These are phyloP conservation scores for Chiloscyllium punctatum DNA, from an alignment of 2,797 vertebrate species.

Conservation along the genomic window DNA sequence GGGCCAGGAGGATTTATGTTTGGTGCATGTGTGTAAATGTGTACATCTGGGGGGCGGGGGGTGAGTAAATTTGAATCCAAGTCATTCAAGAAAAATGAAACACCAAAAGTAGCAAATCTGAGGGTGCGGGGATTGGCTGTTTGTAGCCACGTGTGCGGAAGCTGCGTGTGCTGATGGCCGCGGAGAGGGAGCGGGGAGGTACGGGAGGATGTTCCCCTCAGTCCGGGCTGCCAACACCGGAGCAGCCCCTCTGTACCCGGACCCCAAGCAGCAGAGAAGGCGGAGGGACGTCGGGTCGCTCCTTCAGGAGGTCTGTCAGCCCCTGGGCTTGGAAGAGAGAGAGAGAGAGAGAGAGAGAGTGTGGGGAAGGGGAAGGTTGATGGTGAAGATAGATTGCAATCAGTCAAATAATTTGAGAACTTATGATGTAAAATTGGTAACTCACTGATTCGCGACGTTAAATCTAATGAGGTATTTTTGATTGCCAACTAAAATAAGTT, in stretches of 20 bases:
- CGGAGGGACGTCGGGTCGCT: background rate
- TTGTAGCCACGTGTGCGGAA: background rate
- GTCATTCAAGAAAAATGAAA: background rate
- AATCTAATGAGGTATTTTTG: background rate
- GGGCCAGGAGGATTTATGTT: too few species aligned
- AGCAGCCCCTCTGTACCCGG: background rate
- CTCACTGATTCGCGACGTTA: too few species aligned
- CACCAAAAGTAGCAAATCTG: background rate
- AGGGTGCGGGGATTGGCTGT: background rate
- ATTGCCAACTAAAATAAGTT: background rate
- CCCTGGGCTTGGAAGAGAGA: background rate
- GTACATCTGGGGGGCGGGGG: too few species aligned
- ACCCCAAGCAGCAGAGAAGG: background rate
- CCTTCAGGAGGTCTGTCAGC: constrained; percentile 16
- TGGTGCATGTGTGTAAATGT: too few species aligned
- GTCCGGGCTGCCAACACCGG: background rate
- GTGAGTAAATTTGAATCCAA: background rate
- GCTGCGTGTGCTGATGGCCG: background rate
- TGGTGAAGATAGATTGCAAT: background rate
- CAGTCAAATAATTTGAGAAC: background rate
- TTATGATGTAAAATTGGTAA: background rate
- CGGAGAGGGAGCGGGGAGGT: background rate
- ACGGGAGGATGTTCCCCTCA: background rate
- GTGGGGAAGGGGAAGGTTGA: background rate
- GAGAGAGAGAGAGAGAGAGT: background rate